A percentile compares a stretch with the other conserved stretches of the same genome.
Evolutionary conservation across 2,888 invertebrate genomes (phyloP).

Genomic region (Carterocephalus palaemon): DNA sequence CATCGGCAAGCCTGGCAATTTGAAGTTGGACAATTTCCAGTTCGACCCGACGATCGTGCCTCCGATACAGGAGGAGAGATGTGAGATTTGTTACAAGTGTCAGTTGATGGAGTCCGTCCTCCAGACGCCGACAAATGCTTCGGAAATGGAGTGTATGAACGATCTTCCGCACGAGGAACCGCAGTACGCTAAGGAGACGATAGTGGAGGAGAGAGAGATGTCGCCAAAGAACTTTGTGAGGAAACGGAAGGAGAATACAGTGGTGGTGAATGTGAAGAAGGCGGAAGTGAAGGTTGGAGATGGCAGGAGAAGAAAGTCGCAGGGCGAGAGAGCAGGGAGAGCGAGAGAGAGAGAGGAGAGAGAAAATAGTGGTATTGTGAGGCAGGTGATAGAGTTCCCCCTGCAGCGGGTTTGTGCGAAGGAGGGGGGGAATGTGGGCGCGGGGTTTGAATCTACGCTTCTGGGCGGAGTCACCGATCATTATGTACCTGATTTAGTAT

Average conservation of each 20-base stretch:
- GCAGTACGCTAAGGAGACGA: slow-evolving; percentile 59
- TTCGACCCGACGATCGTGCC: slow-evolving; percentile 71
- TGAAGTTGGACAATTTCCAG: slow-evolving; percentile 74
- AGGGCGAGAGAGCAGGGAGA: slow-evolving; percentile 29
- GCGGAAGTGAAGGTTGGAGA: slow-evolving; percentile 56
- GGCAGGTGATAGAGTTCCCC: slow-evolving; percentile 77
- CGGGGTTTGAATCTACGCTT: slow-evolving; percentile 80
- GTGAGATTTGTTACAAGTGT: slow-evolving; percentile 75
- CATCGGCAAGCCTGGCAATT: slow-evolving; percentile 76
- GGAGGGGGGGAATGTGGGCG: slow-evolving; percentile 29
- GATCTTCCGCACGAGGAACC: slow-evolving; percentile 67
- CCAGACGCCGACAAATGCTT: slow-evolving; percentile 88
- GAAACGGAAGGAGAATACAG: slow-evolving; percentile 62
- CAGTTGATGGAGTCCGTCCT: slow-evolving; percentile 78
- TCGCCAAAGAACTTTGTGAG: slow-evolving; percentile 67
- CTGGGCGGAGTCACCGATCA: slow-evolving; percentile 81
- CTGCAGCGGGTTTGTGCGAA: slow-evolving; percentile 56
- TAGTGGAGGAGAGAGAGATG: slow-evolving; percentile 43
- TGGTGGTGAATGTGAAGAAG: slow-evolving; percentile 58
- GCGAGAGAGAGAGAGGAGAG: too few species aligned
- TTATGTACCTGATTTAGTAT: slow-evolving; percentile 86
- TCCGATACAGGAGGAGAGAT: slow-evolving; percentile 69
- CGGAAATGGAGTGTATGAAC: slow-evolving; percentile 81
- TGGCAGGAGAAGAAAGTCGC: slow-evolving; percentile 21
- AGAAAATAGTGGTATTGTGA: too few species aligned